These are phyloP conservation scores for Brachionus sp. DNA, from an alignment of 1,140 invertebrate genomes.

Conservation along the genomic window DNA sequence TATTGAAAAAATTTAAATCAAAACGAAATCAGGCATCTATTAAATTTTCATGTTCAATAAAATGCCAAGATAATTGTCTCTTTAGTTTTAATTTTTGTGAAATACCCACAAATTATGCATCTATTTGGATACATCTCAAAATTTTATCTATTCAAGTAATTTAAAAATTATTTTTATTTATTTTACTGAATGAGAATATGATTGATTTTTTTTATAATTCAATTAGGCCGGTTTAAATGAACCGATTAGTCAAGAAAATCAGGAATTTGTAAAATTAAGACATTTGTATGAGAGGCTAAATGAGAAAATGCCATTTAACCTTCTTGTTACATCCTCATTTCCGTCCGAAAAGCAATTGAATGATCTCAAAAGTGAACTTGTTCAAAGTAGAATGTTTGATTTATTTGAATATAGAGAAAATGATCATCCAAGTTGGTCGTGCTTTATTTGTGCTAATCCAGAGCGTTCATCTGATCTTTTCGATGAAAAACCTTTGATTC, in stretches of 20 bases:
- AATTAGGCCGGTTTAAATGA: conserved; percentile 70
- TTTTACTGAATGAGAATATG: too few relatives aligned
- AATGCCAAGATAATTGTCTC: not conserved
- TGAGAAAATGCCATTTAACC: conserved; percentile 75
- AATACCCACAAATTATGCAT: conserved; percentile 75
- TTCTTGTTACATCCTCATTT: conserved; percentile 84
- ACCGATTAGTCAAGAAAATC: conserved; percentile 76
- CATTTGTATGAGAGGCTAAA: conserved; percentile 89
- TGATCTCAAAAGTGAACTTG: conserved; percentile 74
- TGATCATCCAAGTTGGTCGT: conserved; percentile 71
- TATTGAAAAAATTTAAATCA: conserved; percentile 1
- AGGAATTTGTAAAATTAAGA: conserved; percentile 70
- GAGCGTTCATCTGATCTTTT: conserved; percentile 77
- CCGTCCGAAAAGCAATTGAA: conserved; percentile 82
- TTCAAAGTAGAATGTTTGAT: conserved; percentile 82
- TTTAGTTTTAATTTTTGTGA: conserved; percentile 50
- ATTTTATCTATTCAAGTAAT: conserved; percentile 79
- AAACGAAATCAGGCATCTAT: not conserved
- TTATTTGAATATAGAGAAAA: conserved; percentile 74
- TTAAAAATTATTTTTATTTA: conserved; percentile 30
- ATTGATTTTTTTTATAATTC: not conserved
- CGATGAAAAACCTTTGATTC: conserved; percentile 56
- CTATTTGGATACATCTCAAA: conserved; percentile 90
- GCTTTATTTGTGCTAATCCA: conserved; percentile 84
- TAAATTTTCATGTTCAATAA: not conserved